A percentile compares a stretch with the other conserved stretches of the same genome.
These are phyloP conservation scores for Pseudomyrmex sp. DNA, from an alignment of 1,140 invertebrate genomes.

Conservation along the genomic window DNA sequence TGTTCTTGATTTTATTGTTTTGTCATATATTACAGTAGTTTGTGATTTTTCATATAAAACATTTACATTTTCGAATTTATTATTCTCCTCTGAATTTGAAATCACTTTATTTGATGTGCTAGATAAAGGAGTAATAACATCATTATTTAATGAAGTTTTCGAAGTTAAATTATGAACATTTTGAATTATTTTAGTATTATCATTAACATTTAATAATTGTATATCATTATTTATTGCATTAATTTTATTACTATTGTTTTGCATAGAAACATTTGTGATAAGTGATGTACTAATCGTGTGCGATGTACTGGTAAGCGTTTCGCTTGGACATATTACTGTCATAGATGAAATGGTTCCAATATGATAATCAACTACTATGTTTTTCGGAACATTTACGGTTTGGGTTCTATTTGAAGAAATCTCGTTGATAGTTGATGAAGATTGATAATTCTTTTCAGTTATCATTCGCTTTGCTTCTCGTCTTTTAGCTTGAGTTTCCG, in stretches of 20 bases:
- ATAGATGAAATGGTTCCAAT: neutral
- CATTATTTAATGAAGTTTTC: too few species aligned
- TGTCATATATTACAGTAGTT: conserved; percentile 1
- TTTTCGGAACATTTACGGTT: neutral
- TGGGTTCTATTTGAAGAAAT: neutral
- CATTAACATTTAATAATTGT: neutral
- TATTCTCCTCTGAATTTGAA: neutral
- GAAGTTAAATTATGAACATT: neutral
- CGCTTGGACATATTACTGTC: neutral
- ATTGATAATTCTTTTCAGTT: neutral
- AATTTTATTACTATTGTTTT: neutral
- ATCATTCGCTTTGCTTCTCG: neutral
- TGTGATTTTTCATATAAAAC: neutral
- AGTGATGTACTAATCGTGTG: neutral
- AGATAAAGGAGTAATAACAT: neutral
- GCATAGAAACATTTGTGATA: neutral
- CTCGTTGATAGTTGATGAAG: neutral
- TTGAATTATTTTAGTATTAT: neutral
- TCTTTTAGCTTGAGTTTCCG: neutral
- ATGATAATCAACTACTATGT: neutral
- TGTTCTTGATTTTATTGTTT: neutral
- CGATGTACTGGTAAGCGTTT: neutral
- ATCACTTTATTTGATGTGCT: conserved; percentile 2
- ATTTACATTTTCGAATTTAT: neutral
- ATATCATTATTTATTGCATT: neutral